phyloP scores from a whole-genome alignment of 2,113 vertebrate species.

The Podarcis cretensis region DNA sequence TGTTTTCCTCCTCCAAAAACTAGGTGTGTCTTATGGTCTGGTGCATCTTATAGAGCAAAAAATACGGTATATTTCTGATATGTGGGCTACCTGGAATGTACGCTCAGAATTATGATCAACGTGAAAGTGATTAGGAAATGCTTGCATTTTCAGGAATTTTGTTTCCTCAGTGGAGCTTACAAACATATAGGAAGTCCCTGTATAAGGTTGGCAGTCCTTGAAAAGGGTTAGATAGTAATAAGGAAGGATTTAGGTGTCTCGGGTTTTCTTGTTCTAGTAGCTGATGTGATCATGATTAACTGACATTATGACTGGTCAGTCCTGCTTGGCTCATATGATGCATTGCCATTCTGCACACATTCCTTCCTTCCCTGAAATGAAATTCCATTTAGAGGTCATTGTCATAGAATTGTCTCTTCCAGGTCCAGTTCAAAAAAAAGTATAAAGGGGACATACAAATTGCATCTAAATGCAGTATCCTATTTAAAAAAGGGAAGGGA shows the following conservation, averaged over 20 bases:
- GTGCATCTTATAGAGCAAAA: too few relatives aligned
- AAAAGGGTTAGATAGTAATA: not conserved
- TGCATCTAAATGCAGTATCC: slow-evolving; percentile 4
- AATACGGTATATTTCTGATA: too few relatives aligned
- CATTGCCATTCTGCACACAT: slow-evolving; percentile 10
- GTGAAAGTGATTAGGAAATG: not conserved
- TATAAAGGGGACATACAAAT: slow-evolving; percentile 4
- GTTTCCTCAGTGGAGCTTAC: not conserved
- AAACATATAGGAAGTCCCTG: not conserved
- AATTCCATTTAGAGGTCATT: slow-evolving; percentile 28
- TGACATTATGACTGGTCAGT: not conserved
- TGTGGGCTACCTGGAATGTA: not conserved
- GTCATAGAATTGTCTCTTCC: slow-evolving; percentile 2
- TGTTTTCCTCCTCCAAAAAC: too few relatives aligned
- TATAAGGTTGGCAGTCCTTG: not conserved
- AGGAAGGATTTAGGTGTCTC: not conserved
- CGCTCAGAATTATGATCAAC: not conserved
- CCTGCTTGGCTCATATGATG: not conserved
- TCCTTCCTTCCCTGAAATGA: slow-evolving; percentile 20
- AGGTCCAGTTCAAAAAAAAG: slow-evolving; percentile 22
- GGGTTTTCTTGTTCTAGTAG: not conserved
- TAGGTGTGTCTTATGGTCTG: too few relatives aligned
- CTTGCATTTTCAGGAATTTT: not conserved
- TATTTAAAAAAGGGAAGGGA: not conserved
- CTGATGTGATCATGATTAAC: not conserved